Evolutionary conservation across 2,888 invertebrate genomes (phyloP).

Genomic region (Orthosia gracilis): DNA sequence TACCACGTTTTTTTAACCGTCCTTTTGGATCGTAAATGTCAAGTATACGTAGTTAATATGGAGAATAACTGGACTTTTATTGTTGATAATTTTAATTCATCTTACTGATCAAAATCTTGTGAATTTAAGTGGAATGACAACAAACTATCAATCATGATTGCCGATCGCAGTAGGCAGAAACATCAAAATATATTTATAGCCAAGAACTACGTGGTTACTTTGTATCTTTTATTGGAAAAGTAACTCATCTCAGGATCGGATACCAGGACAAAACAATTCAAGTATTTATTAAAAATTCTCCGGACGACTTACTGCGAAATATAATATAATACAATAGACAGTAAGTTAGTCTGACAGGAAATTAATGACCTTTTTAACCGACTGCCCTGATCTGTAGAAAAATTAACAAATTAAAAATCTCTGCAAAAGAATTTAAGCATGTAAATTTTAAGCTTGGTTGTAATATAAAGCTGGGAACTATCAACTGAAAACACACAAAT

Average conservation of each 20-base stretch:
- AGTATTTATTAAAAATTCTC: slow-evolving; percentile 8
- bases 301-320: neutral
- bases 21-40: neutral
- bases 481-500: too few relatives aligned
- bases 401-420: neutral
- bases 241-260: neutral
- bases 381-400: too few relatives aligned
- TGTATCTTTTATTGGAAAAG: neutral
- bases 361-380: too few relatives aligned
- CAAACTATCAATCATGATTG: neutral
- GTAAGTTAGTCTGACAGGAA: neutral
- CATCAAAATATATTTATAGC: neutral
- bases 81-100: neutral
- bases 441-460: neutral
- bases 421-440: neutral
- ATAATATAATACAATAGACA: neutral
- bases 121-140: neutral
- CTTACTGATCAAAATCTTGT: neutral
- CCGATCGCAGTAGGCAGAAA: neutral
- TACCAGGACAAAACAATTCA: neutral
- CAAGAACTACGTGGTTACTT: neutral
- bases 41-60: slow-evolving; percentile 4
- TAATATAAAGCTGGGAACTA: neutral
- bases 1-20: neutral
- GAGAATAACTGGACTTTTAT: neutral